A percentile compares a stretch with the other conserved stretches of the same genome.
phyloP scores from a whole-genome alignment of 23 tunicate genomes.

The Ascidia mentula region DNA sequence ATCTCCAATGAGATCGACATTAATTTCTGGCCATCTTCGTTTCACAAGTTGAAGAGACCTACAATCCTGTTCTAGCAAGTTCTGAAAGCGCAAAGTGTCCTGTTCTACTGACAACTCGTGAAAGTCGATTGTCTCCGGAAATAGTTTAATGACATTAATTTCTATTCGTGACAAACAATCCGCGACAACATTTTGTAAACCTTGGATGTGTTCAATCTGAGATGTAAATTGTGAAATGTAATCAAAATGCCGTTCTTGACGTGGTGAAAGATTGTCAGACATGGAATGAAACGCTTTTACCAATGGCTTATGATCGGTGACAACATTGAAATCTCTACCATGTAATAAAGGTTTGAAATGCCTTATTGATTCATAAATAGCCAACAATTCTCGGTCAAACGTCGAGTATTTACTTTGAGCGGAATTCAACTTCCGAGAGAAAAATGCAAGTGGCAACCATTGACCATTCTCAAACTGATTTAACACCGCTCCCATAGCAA shows the following conservation, averaged over 20 bases:
- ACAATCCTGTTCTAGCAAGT: background rate
- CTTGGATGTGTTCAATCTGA: slow-evolving; percentile 2
- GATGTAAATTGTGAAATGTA: slow-evolving; percentile 21
- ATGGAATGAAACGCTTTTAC: slow-evolving; percentile 10
- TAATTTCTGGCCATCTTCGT: background rate
- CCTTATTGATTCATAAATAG: background rate
- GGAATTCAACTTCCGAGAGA: background rate
- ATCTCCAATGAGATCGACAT: slow-evolving; percentile 13
- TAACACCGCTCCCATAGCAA: slow-evolving; percentile 8
- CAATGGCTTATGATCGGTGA: slow-evolving; percentile 20
- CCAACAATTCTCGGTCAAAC: slow-evolving; percentile 23
- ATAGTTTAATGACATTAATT: background rate
- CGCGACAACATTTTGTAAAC: slow-evolving; percentile 9
- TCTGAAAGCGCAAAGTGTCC: background rate
- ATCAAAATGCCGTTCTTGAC: slow-evolving; percentile 21
- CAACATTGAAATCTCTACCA: slow-evolving; percentile 6
- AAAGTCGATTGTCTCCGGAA: background rate
- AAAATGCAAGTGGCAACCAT: slow-evolving; percentile 23
- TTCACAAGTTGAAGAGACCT: background rate
- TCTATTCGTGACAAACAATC: slow-evolving; percentile 20
- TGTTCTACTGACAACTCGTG: background rate
- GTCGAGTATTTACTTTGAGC: background rate
- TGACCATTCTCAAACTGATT: slow-evolving; percentile 15
- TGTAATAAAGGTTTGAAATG: slow-evolving; percentile 11
- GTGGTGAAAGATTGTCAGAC: slow-evolving; percentile 8